Evolutionary conservation across 2,888 invertebrate genomes (phyloP).

Genomic region (Agrilus mali): DNA sequence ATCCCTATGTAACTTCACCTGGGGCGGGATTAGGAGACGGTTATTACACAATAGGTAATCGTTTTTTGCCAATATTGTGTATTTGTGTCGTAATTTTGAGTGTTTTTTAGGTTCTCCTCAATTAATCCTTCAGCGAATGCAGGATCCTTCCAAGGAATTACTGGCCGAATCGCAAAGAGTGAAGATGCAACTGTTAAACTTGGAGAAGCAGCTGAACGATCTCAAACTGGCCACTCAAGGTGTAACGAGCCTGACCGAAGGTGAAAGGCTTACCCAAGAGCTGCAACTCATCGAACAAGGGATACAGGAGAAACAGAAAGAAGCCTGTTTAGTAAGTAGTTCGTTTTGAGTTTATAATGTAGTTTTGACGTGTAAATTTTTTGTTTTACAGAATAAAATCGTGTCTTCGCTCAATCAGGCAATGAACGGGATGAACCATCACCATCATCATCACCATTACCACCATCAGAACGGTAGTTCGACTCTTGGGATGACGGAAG

Average conservation of each 20-base stretch:
- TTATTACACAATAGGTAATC: constrained; percentile 34
- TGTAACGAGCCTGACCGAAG: constrained; percentile 38
- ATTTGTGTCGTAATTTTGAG: background rate
- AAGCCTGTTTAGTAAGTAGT: constrained; percentile 35
- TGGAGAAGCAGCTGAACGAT: constrained; percentile 49
- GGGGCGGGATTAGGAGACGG: constrained; percentile 33
- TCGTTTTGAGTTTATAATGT: background rate
- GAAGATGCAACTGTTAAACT: constrained; percentile 43
- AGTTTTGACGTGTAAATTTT: background rate
- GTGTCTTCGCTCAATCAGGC: constrained; percentile 26
- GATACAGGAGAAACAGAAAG: constrained; percentile 48
- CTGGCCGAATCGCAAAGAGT: constrained; percentile 47
- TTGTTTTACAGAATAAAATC: constrained; percentile 28
- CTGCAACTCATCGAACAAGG: constrained; percentile 48
- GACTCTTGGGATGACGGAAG: constrained; percentile 28
- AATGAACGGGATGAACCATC: constrained; percentile 13
- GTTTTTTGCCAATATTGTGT: background rate
- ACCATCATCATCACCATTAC: constrained; percentile 6
- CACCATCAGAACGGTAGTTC: constrained; percentile 19
- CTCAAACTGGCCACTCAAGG: constrained; percentile 44
- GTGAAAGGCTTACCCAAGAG: constrained; percentile 45
- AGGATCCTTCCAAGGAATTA: constrained; percentile 33
- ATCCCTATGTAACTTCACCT: constrained; percentile 21
- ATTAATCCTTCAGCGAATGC: constrained; percentile 27
- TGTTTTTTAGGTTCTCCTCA: constrained; percentile 24